Evolutionary conservation across 1,140 invertebrate species (phyloP), one percentile per base, ranked within the genome.

Genomic region (Zophobas atratus): DNA sequence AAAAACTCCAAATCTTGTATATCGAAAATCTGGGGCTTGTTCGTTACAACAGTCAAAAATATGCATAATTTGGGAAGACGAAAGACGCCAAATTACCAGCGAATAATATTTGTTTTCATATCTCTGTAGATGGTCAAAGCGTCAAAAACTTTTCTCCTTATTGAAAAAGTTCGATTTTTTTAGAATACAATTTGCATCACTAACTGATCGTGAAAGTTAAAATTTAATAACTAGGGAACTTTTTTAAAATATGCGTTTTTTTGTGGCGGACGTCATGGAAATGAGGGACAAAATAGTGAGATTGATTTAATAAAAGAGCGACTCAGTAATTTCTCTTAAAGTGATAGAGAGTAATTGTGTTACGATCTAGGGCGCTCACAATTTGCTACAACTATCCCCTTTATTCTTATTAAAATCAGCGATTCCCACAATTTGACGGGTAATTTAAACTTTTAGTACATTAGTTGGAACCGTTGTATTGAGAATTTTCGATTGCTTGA

Each of bases 181-280:
- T 43, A 67, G 60, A 67, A 67, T 67, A 67, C 60, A 67, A 67
- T 67, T 67, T 67, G 60, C 60, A 67, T 67, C 20, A 67, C 60
- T 67, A 67, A 67, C 60, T 67, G 60, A 67, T 67, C 60, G 60
- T 67, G 60, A 67, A 67, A 67, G 60, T 67, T 67, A 67, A 67
- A 67, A 67, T 67, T 67, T 67, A 67, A 67, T 67, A 67, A 67
- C 60, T 67, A 67, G 60, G n/a, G 39, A 67, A 67, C 60, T 67
- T 67, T 67, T 67, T 67, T 67, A 67, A 67, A 67, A 67, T 67
- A 67, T 67, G 60, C 60, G 39, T n/a, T 67, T 67, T 67, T 67
- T 67, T 67, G 60, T 67, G 60, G 60, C 60, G 60, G 43, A 67
- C 60, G 60, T 67, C 60, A 67, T 67, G 60, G 60, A 67, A 67